Conservation (phyloP, 2,888 invertebrate species). For the Tetramorium bicarinatum region DNA sequence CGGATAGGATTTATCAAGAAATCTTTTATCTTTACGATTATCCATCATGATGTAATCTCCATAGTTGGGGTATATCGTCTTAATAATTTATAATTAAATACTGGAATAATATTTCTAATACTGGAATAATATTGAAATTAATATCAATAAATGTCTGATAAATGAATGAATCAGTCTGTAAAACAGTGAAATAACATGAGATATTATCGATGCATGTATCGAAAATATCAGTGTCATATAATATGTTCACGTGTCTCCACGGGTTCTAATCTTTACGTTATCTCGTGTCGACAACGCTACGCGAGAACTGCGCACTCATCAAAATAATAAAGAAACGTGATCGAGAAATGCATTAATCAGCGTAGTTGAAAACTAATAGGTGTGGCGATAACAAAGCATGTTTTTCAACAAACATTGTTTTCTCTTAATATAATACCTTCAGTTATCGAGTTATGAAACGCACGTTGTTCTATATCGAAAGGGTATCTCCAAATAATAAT, state of each 20-base stretch:
- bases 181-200: background rate
- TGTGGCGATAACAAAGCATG: background rate
- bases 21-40: background rate
- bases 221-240: constrained; percentile 20
- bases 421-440: background rate
- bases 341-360: constrained; percentile 28
- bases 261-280: constrained; percentile 34
- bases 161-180: background rate
- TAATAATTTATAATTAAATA: background rate
- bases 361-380: background rate
- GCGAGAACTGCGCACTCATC: constrained; percentile 35
- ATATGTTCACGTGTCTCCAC: background rate
- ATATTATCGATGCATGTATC: background rate
- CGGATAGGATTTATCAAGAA: constrained; percentile 14
- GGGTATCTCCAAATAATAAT: background rate
- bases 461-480: background rate
- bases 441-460: background rate
- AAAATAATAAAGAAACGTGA: constrained; percentile 35
- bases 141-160: background rate
- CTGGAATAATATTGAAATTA: no score
- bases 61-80: background rate
- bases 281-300: constrained; percentile 6
- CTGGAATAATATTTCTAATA: background rate
- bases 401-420: background rate
- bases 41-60: background rate